These are phyloP conservation scores for Anas acuta DNA, from an alignment of 2,797 vertebrate genomes.

Conservation along the genomic window DNA sequence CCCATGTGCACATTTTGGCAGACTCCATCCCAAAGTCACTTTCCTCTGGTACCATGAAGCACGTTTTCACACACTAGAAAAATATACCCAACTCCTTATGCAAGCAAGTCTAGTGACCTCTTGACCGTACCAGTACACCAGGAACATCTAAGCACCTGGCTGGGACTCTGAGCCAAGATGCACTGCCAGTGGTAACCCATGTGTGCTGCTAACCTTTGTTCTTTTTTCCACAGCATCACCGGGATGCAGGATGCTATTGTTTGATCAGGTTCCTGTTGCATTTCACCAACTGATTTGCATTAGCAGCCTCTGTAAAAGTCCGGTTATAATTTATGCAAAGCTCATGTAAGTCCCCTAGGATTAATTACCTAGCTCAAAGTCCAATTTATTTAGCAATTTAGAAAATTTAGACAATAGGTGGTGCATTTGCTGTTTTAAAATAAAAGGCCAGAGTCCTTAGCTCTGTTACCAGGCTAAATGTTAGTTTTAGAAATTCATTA, in stretches of 20 bases:
- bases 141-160: background rate
- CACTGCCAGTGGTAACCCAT: background rate
- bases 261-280: background rate
- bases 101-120: background rate
- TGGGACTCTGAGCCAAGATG: background rate
- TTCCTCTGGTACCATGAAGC: background rate
- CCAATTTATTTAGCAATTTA: conserved; percentile 23
- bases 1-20: background rate
- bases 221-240: background rate
- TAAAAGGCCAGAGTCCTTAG: background rate
- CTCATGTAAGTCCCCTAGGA: background rate
- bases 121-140: background rate
- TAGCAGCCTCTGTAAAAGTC: background rate
- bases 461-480: background rate
- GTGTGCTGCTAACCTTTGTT: background rate
- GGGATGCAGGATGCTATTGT: background rate
- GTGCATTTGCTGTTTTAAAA: conserved; percentile 12
- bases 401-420: conserved; percentile 13
- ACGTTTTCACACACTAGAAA: background rate
- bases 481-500: background rate
- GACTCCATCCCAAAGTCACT: background rate
- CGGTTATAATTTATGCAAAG: background rate
- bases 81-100: background rate
- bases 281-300: background rate
- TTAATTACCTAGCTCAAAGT: background rate